phyloP scores from a whole-genome alignment of 2,797 vertebrate species.

The Alectoris magna region DNA sequence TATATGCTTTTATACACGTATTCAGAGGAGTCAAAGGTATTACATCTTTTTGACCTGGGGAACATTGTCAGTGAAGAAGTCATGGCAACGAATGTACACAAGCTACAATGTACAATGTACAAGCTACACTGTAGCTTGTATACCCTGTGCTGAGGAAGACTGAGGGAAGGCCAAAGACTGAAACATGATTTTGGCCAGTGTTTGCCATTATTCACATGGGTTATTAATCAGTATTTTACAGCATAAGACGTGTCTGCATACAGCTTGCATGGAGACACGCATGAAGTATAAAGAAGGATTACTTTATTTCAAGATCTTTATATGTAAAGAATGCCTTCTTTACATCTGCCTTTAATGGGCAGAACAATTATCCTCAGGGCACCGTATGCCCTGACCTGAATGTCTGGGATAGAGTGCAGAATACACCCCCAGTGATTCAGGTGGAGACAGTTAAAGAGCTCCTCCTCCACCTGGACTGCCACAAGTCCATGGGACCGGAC shows the following conservation, averaged over 20 bases:
- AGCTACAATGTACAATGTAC: no score
- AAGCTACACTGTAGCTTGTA: not conserved
- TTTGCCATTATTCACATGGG: not conserved
- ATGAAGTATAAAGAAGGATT: not conserved
- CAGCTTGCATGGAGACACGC: not conserved
- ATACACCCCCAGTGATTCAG: no score
- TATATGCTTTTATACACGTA: no score
- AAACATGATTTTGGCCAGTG: not conserved
- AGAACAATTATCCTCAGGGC: no score
- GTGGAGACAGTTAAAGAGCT: no score
- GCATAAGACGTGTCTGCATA: not conserved
- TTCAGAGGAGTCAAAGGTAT: not conserved
- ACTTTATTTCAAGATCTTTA: conserved; percentile 15
- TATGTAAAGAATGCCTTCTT: no score
- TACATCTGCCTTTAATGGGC: no score
- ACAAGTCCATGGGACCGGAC: no score
- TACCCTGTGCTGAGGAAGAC: not conserved
- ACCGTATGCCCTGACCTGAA: no score
- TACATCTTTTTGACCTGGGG: not conserved
- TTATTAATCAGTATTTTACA: not conserved
- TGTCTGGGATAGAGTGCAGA: no score
- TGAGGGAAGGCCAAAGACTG: not conserved
- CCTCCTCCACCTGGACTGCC: no score
- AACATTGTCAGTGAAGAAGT: not conserved
- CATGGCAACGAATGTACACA: not conserved